These are phyloP conservation scores for Temnothorax unifasciatus DNA, from an alignment of 2,888 invertebrate genomes.

Conservation along the genomic window DNA sequence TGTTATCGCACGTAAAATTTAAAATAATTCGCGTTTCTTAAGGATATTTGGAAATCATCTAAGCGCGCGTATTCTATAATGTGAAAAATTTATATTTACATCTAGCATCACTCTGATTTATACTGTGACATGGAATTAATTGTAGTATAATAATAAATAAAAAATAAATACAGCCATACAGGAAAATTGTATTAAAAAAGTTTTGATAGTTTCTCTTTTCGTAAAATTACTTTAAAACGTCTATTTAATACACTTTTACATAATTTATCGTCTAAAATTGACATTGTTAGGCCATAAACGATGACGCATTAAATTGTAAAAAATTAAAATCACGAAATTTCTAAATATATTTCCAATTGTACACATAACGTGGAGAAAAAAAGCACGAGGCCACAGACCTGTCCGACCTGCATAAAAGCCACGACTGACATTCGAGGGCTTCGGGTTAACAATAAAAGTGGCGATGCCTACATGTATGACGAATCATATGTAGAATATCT, in stretches of 20 bases:
- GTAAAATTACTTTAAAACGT: background rate
- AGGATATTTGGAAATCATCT: background rate
- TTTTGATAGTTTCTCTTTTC: too few species aligned
- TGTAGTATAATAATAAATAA: constrained; percentile 6
- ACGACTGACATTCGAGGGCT: constrained; percentile 18
- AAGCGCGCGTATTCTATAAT: background rate
- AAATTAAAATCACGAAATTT: background rate
- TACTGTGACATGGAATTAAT: background rate
- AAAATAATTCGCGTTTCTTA: constrained; percentile 4
- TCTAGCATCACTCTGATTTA: background rate
- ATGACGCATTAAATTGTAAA: background rate
- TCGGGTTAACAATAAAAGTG: constrained; percentile 28
- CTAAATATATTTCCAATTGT: background rate
- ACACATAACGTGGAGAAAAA: background rate
- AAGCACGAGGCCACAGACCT: background rate
- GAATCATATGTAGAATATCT: constrained; percentile 43
- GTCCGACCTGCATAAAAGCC: background rate
- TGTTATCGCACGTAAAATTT: background rate
- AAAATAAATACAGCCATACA: background rate
- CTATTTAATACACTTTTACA: background rate
- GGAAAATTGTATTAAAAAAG: background rate
- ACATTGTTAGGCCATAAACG: background rate
- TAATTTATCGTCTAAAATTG: background rate
- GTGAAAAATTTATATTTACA: background rate
- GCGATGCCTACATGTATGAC: constrained; percentile 15